phyloP scores from a whole-genome alignment of 2,888 invertebrate species.

The Pegoplata infirma region DNA sequence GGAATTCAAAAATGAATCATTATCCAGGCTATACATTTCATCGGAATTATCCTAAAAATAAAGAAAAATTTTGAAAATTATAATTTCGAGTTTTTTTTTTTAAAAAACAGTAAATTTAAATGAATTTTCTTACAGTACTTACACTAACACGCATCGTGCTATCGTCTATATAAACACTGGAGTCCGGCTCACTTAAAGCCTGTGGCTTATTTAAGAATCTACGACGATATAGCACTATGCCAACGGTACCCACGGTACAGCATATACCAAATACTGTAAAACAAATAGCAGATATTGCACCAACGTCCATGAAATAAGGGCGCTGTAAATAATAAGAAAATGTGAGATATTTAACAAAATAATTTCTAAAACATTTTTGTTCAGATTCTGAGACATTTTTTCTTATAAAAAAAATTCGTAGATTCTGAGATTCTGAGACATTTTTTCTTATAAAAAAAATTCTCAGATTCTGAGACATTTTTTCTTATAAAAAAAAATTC shows the following conservation, averaged over 20 bases:
- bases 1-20: constrained; percentile 95
- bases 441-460: too few relatives aligned
- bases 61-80: constrained; percentile 4
- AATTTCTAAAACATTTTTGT: too few relatives aligned
- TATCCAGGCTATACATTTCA: constrained; percentile 96
- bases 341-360: background rate
- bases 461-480: background rate
- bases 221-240: constrained; percentile 84
- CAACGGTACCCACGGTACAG: constrained; percentile 83
- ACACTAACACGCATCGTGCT: constrained; percentile 88
- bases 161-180: constrained; percentile 91
- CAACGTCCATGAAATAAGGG: constrained; percentile 79
- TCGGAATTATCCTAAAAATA: constrained; percentile 89
- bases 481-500: too few relatives aligned
- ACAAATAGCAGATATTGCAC: constrained; percentile 84
- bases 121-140: constrained; percentile 66
- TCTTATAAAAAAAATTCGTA: too few relatives aligned
- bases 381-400: too few relatives aligned
- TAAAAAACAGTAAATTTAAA: background rate
- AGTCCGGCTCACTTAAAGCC: constrained; percentile 90
- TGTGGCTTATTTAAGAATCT: constrained; percentile 90
- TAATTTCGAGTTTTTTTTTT: background rate
- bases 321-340: constrained; percentile 67
- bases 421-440: too few relatives aligned
- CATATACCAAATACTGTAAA: constrained; percentile 83